Conservation (phyloP, 2,113 vertebrate species). For the Menura novaehollandiae region DNA sequence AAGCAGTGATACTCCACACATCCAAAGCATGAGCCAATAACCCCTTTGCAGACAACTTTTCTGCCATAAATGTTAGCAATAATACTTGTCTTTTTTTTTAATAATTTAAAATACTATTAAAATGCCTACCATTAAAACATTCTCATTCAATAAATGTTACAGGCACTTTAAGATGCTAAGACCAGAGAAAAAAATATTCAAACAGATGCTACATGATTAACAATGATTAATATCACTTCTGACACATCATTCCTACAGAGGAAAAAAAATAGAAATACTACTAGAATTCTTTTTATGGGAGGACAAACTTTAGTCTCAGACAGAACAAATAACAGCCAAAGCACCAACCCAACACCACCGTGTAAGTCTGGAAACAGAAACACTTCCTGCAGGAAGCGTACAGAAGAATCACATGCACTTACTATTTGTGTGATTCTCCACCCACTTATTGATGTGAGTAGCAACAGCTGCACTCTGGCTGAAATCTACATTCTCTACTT, state of each 20-base stretch:
- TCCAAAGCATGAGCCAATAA: not conserved
- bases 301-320: not conserved
- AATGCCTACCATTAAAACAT: not conserved
- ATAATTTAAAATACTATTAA: not conserved
- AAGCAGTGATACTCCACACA: not conserved
- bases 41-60: not conserved
- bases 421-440: constrained; percentile 96
- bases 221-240: not conserved
- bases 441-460: constrained; percentile 92
- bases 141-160: not conserved
- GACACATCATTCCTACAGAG: not conserved
- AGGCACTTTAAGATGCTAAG: not conserved
- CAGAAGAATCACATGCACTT: constrained; percentile 63
- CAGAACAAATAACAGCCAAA: not conserved
- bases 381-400: not conserved
- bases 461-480: constrained; percentile 84
- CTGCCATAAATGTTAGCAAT: not conserved
- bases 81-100: not conserved
- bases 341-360: not conserved
- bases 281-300: not conserved
- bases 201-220: not conserved
- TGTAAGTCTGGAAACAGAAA: not conserved
- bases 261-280: not conserved
- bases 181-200: not conserved
- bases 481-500: constrained; percentile 90